These are phyloP conservation scores for Micromesistius poutassou DNA, from an alignment of 2,797 vertebrate species.

Conservation along the genomic window DNA sequence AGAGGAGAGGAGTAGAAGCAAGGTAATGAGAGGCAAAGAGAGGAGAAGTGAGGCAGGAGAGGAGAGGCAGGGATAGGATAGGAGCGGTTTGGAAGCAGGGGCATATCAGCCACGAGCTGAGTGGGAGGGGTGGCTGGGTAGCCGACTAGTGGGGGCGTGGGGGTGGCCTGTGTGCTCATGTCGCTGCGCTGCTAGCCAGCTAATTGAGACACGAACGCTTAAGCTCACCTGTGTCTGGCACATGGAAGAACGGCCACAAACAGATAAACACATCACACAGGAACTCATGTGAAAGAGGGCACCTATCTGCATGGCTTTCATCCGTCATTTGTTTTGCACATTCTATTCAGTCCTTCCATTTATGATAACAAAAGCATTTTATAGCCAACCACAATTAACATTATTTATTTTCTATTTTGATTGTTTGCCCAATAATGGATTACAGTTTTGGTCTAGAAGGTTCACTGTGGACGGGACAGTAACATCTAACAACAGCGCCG, in stretches of 20 bases:
- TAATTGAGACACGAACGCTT: slow-evolving; percentile 25
- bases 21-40: neutral
- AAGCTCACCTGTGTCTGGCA: slow-evolving; percentile 42
- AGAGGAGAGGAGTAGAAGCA: neutral
- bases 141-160: slow-evolving; percentile 18
- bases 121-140: slow-evolving; percentile 11
- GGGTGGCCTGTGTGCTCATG: slow-evolving; percentile 23
- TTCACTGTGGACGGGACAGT: no score
- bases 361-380: neutral
- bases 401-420: no score
- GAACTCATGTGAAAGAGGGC: slow-evolving; percentile 37
- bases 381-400: neutral
- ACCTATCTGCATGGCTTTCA: slow-evolving; percentile 3
- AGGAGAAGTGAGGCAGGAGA: neutral
- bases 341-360: slow-evolving; percentile 23
- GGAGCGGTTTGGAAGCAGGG: neutral
- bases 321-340: neutral
- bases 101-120: neutral
- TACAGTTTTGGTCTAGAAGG: no score
- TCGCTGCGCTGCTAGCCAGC: slow-evolving; percentile 30
- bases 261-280: neutral
- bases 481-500: no score
- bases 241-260: slow-evolving; percentile 21
- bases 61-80: neutral
- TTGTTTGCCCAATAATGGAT: no score